Evolutionary conservation across 2,888 invertebrate genomes (phyloP), one percentile per base, ranked within the genome.

Genomic region (Blastobasis adustella): DNA sequence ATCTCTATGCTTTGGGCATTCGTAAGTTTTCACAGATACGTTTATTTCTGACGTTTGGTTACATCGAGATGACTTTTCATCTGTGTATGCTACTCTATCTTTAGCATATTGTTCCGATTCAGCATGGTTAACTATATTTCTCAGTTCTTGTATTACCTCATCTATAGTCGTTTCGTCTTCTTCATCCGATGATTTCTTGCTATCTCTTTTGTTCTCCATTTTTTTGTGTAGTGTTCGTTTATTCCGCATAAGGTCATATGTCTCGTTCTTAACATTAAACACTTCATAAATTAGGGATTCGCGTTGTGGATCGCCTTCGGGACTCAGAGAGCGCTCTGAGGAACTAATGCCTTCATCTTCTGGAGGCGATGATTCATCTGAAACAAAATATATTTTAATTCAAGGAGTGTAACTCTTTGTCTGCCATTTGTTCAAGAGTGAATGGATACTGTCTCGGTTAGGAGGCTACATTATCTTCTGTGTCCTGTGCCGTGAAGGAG

Each of bases 341-440:
- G 95, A 95, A 67, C 95, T 95, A 60, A 96, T 96, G 5, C 96
- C 96, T 88, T 96, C 96, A 69, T 96, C 96, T 81, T 96, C 95
- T 43, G 94, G 94, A 59, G 95, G 94, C 5, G 94, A 93, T 45
- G 93, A 93, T 67, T 91, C 91, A 65, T 89, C 91, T 91, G 69
- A 4, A 84, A 86, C 23, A 55, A 54, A 50, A 40, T 40, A 10
- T 37, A 5, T 42, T 44, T 43, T 23, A 47, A 45, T 23, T 23
- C 23, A 23, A 23, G 3, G 23, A 23, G 3, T 23, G 3, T 23
- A 23, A 23, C 23, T 23, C 23, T 3, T 23, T 23, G 1, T 2
- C 23, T 23, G 23, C 23, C 3, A 23, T 23, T 23, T 23, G 23
- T 23, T 3, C 23, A 23, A 23, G 23, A 23, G 23, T 23, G 23